Evolutionary conservation across 2,113 vertebrate species (phyloP).

Genomic region (Etheostoma cragini): DNA sequence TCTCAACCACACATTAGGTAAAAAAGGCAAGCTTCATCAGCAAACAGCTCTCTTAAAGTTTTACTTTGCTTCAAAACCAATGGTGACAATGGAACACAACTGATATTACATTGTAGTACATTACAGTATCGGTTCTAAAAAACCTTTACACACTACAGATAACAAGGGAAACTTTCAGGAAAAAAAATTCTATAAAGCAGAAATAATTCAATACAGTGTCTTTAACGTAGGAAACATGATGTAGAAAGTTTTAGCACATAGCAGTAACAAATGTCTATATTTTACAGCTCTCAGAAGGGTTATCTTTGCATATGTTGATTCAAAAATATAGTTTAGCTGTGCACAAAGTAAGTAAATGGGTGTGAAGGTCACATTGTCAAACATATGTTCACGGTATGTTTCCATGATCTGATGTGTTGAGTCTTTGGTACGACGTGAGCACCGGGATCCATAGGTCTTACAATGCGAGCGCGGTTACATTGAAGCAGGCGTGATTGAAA

Average conservation of each 20-base stretch:
- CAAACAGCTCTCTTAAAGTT: conserved; percentile 21
- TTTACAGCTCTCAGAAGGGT: conserved; percentile 48
- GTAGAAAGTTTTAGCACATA: conserved; percentile 58
- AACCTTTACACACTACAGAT: conserved; percentile 33
- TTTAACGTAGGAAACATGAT: conserved; percentile 12
- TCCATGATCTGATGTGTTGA: conserved; percentile 49
- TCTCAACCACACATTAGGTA: conserved; percentile 1
- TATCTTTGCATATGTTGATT: conserved; percentile 72
- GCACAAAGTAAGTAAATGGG: conserved; percentile 21
- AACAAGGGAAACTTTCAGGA: conserved; percentile 5
- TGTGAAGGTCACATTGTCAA: conserved; percentile 29
- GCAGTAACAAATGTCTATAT: conserved; percentile 60
- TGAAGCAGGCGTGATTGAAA: conserved; percentile 42
- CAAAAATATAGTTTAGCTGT: conserved; percentile 64
- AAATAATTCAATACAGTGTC: conserved; percentile 18
- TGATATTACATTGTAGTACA: conserved; percentile 58
- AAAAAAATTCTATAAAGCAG: not conserved
- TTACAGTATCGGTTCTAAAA: conserved; percentile 29
- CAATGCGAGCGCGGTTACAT: conserved; percentile 45
- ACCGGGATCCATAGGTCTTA: conserved; percentile 58
- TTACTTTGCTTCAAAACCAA: conserved; percentile 32
- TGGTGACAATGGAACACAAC: conserved; percentile 33
- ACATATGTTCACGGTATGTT: conserved; percentile 35
- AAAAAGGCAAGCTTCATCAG: conserved; percentile 20
- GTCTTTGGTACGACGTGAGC: conserved; percentile 83